A percentile compares a stretch with the other conserved stretches of the same genome.
These are phyloP conservation scores for Balanococcus diminutus DNA, from an alignment of 2,888 invertebrate species.

Conservation along the genomic window DNA sequence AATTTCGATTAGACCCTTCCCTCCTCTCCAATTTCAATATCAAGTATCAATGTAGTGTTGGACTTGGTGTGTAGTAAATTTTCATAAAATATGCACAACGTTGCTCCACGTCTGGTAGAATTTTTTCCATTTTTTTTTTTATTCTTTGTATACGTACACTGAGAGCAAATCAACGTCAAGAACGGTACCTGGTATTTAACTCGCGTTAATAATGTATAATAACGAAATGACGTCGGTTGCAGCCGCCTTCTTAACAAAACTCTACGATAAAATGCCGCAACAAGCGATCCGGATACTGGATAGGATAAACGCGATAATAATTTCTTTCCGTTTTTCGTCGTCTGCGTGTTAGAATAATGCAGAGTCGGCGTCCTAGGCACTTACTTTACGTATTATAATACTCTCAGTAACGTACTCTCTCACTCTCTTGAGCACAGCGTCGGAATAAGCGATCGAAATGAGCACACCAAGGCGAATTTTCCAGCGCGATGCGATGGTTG, in stretches of 20 bases:
- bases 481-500: neutral
- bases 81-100: neutral
- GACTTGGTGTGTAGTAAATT: neutral
- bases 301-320: conserved; percentile 2
- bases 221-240: too few relatives aligned
- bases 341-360: neutral
- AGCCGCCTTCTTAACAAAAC: neutral
- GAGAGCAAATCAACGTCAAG: too few relatives aligned
- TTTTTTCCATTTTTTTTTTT: neutral
- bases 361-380: neutral
- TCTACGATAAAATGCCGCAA: neutral
- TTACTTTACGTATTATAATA: neutral
- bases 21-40: too few relatives aligned
- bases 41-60: too few relatives aligned
- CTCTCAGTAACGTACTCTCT: neutral
- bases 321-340: conserved; percentile 4
- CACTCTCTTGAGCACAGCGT: too few relatives aligned
- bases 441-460: neutral
- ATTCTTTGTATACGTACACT: neutral
- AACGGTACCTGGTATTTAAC: neutral
- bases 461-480: neutral
- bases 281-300: neutral
- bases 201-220: too few relatives aligned
- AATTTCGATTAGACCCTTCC: too few relatives aligned
- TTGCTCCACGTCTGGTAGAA: too few relatives aligned